A percentile compares a stretch with the other conserved stretches of the same genome.
Evolutionary conservation across 2,797 vertebrate genomes (phyloP).

Genomic region (Antennarius maculatus): DNA sequence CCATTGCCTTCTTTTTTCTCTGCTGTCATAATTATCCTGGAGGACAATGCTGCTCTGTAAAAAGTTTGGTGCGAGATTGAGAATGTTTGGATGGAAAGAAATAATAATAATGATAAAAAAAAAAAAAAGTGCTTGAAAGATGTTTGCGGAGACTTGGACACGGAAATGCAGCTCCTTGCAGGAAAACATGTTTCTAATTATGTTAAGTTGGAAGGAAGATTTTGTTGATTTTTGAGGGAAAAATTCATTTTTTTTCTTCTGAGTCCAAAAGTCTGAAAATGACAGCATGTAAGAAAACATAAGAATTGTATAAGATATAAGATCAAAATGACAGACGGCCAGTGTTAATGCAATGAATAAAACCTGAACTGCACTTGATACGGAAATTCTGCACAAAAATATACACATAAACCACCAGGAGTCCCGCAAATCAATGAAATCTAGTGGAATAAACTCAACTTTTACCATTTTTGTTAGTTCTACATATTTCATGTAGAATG

Average conservation of each 20-base stretch:
- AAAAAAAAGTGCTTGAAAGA: constrained; percentile 11
- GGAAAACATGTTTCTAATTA: constrained; percentile 52
- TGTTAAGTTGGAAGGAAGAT: constrained; percentile 30
- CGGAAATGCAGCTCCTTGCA: neutral
- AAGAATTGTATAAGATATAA: neutral
- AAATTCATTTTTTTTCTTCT: constrained; percentile 6
- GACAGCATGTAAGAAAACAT: constrained; percentile 17
- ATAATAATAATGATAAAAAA: neutral
- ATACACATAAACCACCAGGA: neutral
- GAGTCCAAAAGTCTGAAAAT: constrained; percentile 7
- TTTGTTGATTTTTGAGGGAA: constrained; percentile 32
- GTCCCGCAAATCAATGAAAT: neutral
- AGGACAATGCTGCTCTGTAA: constrained; percentile 2
- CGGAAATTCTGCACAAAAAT: neutral
- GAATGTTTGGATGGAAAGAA: neutral
- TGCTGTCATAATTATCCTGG: constrained; percentile 48
- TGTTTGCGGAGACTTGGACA: constrained; percentile 8
- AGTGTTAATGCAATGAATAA: too few species aligned
- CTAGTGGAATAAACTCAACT: neutral
- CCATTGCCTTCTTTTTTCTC: constrained; percentile 8
- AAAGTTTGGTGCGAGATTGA: neutral
- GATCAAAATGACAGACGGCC: too few species aligned
- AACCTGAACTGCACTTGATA: neutral
- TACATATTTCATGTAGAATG: too few species aligned
- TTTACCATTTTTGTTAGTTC: neutral